A percentile compares a stretch with the other conserved stretches of the same genome.
Evolutionary conservation across 1,140 invertebrate species (phyloP).

Genomic region (Medauroidea extradentata): DNA sequence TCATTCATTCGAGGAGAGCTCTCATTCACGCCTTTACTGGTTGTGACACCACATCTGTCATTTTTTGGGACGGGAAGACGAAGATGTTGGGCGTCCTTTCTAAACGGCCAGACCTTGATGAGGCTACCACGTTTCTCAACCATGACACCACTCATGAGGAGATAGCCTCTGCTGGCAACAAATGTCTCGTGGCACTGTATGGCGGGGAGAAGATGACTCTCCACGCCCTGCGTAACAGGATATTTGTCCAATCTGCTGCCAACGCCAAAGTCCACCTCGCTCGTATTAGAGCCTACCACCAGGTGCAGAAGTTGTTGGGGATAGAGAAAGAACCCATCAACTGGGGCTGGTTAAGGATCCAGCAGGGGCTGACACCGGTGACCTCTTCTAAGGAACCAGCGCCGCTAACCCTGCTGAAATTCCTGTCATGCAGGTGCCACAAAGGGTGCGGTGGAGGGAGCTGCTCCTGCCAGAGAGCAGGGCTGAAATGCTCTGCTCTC

Average conservation of each 20-base stretch:
- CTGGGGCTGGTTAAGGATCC: neutral
- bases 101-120: neutral
- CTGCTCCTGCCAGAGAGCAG: conserved; percentile 7
- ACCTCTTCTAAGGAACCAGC: conserved; percentile 6
- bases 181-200: conserved; percentile 6
- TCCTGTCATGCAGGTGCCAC: conserved; percentile 4
- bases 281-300: conserved; percentile 20
- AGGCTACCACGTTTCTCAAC: neutral
- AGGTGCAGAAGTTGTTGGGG: conserved; percentile 23
- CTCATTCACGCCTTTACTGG: conserved; percentile 8
- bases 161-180: conserved; percentile 4
- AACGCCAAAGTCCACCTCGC: conserved; percentile 4
- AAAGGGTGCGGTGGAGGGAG: conserved; percentile 5
- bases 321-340: neutral
- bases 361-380: conserved; percentile 5
- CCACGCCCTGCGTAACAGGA: neutral
- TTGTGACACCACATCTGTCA: conserved; percentile 9
- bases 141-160: conserved; percentile 7
- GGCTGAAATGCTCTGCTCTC: conserved; percentile 9
- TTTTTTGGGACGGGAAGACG: conserved; percentile 3
- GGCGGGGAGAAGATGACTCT: conserved; percentile 2
- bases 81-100: neutral
- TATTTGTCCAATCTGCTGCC: conserved; percentile 1
- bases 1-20: neutral
- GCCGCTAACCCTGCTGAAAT: conserved; percentile 6